Base-by-base conservation (phyloP, 2,888 invertebrate species). In the Leptura quadrifasciata region DNA sequence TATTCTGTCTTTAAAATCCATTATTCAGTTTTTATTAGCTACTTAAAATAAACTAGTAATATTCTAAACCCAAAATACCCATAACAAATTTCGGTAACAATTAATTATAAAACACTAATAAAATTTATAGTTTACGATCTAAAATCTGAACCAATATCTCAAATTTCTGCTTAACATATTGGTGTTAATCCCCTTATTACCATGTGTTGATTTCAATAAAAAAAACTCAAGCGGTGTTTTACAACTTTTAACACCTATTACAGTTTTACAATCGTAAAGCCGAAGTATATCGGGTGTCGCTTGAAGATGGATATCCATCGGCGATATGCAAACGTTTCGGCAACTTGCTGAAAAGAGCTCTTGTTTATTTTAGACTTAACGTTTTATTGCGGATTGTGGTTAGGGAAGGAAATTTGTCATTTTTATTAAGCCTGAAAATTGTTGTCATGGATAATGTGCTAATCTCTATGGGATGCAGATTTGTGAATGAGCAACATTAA, bases 211-310 rank as follows among this genome's bases (percentile, higher is more conserved):
- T 60, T 47, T 24, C 18, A 47, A 17, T 55, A 21, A 68, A 20
- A 54, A 65, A 31, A n/a, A 55, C 18, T 10, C 20, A 0, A 61
- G 71, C 61, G 71, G 71, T 61, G 71, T 71, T 61, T 71, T 71
- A 71, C 61, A 71, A 71, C 71, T 71, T 61, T 71, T 57, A 71
- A 71, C 71, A 71, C 71, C 71, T 71, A 71, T 71, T 61, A 60
- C 71, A 35, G 71, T 20, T 71, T 47, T 24, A 18, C n/a, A 20
- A 35, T 24, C 24, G 58, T 8, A 35, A 9, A 27, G 10, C 71
- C 52, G 21, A 71, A 71, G 47, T 52, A 57, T 71, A 71, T 71
- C 60, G 15, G n/a, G 31, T 71, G 47, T 61, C 71, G 12, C 21
- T 47, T 4, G 39, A 47, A 65, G 65, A 65, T 65, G 52, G 47